Evolutionary conservation across 2,797 vertebrate species (phyloP).

Genomic region (Acanthiza pusilla): DNA sequence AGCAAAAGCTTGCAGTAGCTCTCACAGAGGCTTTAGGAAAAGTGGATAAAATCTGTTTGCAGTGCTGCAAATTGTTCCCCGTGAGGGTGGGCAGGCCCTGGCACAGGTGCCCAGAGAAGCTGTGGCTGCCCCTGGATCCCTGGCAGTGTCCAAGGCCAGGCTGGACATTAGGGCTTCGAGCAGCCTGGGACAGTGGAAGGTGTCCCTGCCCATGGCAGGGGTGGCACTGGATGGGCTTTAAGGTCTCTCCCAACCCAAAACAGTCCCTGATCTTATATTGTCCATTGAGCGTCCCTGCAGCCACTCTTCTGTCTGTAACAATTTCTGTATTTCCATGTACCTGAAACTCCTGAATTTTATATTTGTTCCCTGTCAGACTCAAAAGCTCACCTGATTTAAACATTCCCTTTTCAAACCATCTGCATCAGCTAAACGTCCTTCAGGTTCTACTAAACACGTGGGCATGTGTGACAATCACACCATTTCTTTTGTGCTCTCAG

Average conservation of each 20-base stretch:
- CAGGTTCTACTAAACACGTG: not conserved
- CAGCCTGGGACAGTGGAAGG: accelerated
- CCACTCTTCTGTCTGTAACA: not conserved
- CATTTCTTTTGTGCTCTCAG: not conserved
- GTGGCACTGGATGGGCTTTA: no score
- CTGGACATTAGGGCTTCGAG: accelerated
- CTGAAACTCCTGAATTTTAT: not conserved
- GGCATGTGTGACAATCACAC: not conserved
- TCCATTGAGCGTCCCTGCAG: not conserved
- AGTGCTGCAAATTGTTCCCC: not conserved
- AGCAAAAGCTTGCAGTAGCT: not conserved
- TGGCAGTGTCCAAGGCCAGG: not conserved
- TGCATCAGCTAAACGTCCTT: not conserved
- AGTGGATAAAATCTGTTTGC: not conserved
- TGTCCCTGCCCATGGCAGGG: not conserved
- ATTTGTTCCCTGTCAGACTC: not conserved
- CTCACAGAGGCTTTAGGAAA: not conserved
- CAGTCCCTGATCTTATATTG: not conserved
- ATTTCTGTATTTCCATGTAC: not conserved
- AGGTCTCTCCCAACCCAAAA: not conserved
- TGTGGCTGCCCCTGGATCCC: not conserved
- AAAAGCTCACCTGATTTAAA: not conserved
- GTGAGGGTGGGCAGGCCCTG: accelerated
- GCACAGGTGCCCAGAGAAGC: not conserved
- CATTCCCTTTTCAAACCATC: not conserved